A percentile compares a stretch with the other conserved stretches of the same genome.
These are phyloP conservation scores for Spialia ferax DNA, from an alignment of 2,888 invertebrate species.

Conservation along the genomic window DNA sequence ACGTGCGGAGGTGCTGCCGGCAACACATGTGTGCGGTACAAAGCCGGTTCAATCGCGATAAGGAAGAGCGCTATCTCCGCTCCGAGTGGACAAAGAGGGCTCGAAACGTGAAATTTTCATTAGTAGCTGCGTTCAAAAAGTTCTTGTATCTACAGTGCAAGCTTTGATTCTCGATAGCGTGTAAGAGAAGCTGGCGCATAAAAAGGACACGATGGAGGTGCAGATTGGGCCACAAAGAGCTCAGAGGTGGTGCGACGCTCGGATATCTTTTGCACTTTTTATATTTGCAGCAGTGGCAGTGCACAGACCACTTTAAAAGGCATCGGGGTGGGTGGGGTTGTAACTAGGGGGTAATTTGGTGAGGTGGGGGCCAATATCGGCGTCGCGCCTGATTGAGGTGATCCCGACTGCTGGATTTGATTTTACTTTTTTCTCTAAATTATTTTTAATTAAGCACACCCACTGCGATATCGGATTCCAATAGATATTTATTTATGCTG, in stretches of 20 bases:
- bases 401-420: conserved; percentile 78
- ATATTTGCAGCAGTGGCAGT: conserved; percentile 83
- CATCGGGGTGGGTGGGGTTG: conserved; percentile 76
- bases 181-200: conserved; percentile 80
- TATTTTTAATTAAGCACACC: conserved; percentile 68
- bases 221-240: conserved; percentile 86
- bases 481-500: not conserved
- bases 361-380: conserved; percentile 84
- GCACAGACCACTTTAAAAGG: conserved; percentile 86
- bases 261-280: conserved; percentile 82
- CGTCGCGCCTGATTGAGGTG: conserved; percentile 84
- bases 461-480: conserved; percentile 28
- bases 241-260: conserved; percentile 81
- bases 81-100: conserved; percentile 72
- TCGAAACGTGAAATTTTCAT: conserved; percentile 84
- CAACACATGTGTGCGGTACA: conserved; percentile 68
- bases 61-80: conserved; percentile 74
- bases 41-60: conserved; percentile 76
- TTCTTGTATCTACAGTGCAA: conserved; percentile 66
- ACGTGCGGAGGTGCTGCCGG: conserved; percentile 67
- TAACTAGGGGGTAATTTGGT: conserved; percentile 86
- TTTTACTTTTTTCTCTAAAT: conserved; percentile 66
- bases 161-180: conserved; percentile 84
- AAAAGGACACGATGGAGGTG: conserved; percentile 82
- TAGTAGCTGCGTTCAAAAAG: conserved; percentile 79